phyloP scores from a whole-genome alignment of 1,140 invertebrate species.

The Caenorhabditis remanei region DNA sequence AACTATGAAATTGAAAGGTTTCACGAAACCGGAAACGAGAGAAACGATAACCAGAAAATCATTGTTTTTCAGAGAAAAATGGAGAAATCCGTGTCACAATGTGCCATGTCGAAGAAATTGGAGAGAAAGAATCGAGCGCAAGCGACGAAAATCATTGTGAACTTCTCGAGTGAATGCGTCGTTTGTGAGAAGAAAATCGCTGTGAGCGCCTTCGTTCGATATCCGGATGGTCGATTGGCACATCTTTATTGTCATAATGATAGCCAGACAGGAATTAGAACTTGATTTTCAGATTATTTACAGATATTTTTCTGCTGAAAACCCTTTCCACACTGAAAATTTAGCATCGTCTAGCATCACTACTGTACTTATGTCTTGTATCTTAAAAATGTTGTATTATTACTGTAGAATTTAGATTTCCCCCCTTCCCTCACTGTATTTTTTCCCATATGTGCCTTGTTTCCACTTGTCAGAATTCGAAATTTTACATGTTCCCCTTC shows the following conservation, averaged over 20 bases:
- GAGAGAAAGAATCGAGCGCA: background rate
- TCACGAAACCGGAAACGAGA: too few species aligned
- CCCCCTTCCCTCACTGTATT: background rate
- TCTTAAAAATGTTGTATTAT: background rate
- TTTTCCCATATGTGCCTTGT: slow-evolving; percentile 18
- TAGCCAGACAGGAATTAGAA: background rate
- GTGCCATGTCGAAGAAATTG: slow-evolving; percentile 34
- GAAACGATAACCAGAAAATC: too few species aligned
- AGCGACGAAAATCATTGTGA: slow-evolving; percentile 4
- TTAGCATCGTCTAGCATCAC: background rate
- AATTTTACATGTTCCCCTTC: background rate
- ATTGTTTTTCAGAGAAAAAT: slow-evolving; percentile 38
- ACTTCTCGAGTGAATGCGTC: slow-evolving; percentile 14
- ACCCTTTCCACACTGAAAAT: too few species aligned
- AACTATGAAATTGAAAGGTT: too few species aligned
- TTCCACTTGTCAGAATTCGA: background rate
- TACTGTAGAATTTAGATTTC: background rate
- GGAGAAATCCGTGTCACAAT: slow-evolving; percentile 45
- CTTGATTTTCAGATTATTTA: background rate
- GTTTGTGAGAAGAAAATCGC: slow-evolving; percentile 50
- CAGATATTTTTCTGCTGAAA: too few species aligned
- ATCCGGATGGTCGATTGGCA: slow-evolving; percentile 35
- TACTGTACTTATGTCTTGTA: too few species aligned
- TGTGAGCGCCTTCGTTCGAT: slow-evolving; percentile 24
- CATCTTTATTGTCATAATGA: slow-evolving; percentile 33